phyloP scores from a whole-genome alignment of 2,888 invertebrate genomes.

The Tanypteryx hageni region DNA sequence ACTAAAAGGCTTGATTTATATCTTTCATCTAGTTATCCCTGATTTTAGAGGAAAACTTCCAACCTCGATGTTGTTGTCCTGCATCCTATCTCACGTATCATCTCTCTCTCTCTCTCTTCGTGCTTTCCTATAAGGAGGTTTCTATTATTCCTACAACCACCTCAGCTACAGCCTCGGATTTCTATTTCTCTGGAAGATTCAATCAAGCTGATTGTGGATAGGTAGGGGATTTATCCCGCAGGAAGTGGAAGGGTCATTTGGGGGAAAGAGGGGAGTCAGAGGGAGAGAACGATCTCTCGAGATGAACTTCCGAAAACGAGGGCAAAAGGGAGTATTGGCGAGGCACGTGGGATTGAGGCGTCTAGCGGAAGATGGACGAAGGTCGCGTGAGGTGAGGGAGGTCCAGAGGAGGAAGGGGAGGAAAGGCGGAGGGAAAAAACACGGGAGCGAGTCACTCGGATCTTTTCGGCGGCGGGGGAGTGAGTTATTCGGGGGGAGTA shows the following conservation, averaged over 20 bases:
- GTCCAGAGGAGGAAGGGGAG: not conserved
- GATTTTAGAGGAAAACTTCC: too few species aligned
- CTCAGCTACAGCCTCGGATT: not conserved
- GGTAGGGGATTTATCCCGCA: not conserved
- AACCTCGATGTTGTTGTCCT: not conserved
- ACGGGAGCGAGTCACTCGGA: not conserved
- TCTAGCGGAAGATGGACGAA: constrained; percentile 3
- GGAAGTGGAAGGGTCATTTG: not conserved
- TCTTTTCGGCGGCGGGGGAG: constrained; percentile 16
- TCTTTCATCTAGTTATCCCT: too few species aligned
- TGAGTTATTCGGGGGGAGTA: not conserved
- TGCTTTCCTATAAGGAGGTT: not conserved
- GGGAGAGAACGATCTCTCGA: not conserved
- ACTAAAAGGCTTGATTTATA: too few species aligned
- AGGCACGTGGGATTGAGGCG: not conserved
- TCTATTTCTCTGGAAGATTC: constrained; percentile 11
- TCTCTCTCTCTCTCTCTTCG: too few species aligned
- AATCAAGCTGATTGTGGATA: not conserved
- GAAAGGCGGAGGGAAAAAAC: not conserved
- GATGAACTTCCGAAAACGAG: too few species aligned
- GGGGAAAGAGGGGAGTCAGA: not conserved
- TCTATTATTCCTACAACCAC: too few species aligned
- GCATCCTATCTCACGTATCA: not conserved
- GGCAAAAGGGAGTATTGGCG: not conserved
- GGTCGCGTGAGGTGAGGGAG: constrained; percentile 29